Evolutionary conservation across 2,113 vertebrate genomes (phyloP), one percentile per base, ranked within the genome.

Genomic region (Mola mola): DNA sequence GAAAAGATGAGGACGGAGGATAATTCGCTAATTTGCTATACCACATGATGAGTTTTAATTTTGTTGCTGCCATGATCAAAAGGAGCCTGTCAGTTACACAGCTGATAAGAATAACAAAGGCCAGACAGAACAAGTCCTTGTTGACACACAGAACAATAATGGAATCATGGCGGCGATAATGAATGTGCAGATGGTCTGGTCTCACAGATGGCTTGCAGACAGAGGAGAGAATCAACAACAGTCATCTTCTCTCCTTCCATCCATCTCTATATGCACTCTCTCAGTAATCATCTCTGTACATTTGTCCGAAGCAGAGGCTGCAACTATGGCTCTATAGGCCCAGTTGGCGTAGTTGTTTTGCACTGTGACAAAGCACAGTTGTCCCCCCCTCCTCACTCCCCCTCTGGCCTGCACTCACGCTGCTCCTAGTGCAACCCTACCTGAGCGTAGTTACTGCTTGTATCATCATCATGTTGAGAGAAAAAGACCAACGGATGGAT

Each of bases 101-200:
- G 65, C 50, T 69, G 78, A 85, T 84, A 85, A 79, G 82, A 84
- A 83, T 77, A 85, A 86, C 85, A 88, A 82, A 87, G 76, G 66
- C 66, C 82, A 82, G 84, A 78, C 78, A 74, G 75, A 87, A 68
- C 60, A 56, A 83, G 66, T 80, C 72, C 81, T 87, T 79, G 78
- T 84, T 87, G 81, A 75, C 78, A 78, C 74, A 69, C 72, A 41
- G 72, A 78, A 75, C 85, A 86, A 83, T 86, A 84, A 88, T 86
- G 60, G 85, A 88, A 89, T 85, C 79, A 78, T 53, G 75, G 62
- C 68, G 50, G 78, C 66, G 76, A 75, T 86, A 86, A 89, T 87
- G 75, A 88, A 83, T 64, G 87, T 79, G 75, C 90, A 89, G 88
- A 88, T 89, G 90, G 85, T 74, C 81, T 64, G 55, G 63, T 80